Base-by-base conservation (phyloP, 1,140 invertebrate genomes). In the Zaprionus ornatus region DNA sequence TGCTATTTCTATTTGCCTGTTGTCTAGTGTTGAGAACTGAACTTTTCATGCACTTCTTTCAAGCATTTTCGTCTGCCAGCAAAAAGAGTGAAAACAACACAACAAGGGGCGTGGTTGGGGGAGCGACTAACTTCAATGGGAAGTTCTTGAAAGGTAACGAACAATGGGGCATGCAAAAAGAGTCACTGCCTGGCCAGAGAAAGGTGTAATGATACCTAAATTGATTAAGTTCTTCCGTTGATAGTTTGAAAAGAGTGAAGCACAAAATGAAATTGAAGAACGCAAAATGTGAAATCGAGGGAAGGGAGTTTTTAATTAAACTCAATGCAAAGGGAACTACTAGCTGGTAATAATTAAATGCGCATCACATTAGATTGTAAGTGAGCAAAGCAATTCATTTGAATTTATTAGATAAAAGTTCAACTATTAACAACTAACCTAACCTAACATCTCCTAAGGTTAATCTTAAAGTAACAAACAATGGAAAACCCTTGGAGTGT, bases 1-100 rank as follows among this genome's bases (percentile, higher is more conserved):
- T 48, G 23, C 25, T 35, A n/a, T 50, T 56, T 50, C 2, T 59
- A 68, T 62, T 48, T 71, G 35, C 77, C 56, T 54, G 68, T 67
- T 54, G 71, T 77, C 60, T 74, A 78, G 72, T 60, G 79, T 45
- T 60, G 40, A 17, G 35, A 37, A 6, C n/a, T 17, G 66, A 82
- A 86, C 83, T 86, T 86, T 82, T 23, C 37, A 48, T 70, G 71
- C 64, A 68, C 71, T 64, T 74, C 45, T 52, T 61, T 75, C 19
- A 25, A 74, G 66, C 40, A 29, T 42, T 68, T 71, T 50, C 67
- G 69, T 64, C 64, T 63, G 59, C 17, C 60, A 45, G 55, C 40
- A 37, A 72, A 61, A 63, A 5, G 32, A 60, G 23, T 6, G 21
- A 27, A 59, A 67, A 50, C 21, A 50, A n/a, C 54, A 32, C 29